These are phyloP conservation scores for Eptatretus burgeri DNA, from an alignment of 2,113 vertebrate genomes.

Conservation along the genomic window DNA sequence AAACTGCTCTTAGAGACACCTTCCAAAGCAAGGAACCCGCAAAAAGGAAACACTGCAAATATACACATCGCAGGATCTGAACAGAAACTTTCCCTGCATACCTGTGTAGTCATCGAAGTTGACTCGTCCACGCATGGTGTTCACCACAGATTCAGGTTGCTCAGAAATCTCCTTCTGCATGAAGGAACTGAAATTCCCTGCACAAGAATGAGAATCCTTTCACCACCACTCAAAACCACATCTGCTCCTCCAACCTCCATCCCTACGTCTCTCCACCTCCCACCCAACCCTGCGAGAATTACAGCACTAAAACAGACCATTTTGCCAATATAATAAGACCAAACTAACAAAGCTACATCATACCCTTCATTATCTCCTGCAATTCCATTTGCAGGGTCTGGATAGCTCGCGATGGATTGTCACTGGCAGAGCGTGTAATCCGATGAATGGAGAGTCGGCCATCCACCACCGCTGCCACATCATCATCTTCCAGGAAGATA, in stretches of 20 bases:
- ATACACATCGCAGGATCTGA: no score
- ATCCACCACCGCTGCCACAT: conserved; percentile 7
- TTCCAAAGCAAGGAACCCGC: no score
- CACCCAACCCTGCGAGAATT: background rate
- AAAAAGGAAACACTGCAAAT: no score
- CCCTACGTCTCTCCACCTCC: background rate
- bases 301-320: no score
- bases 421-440: conserved; percentile 5
- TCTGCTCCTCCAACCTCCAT: background rate
- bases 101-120: conserved; percentile 9
- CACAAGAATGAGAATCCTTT: conserved; percentile 8
- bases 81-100: background rate
- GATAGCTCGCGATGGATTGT: conserved; percentile 7
- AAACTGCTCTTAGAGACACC: no score
- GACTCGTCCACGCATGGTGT: conserved; percentile 10
- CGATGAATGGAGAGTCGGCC: conserved; percentile 9
- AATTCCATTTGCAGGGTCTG: conserved; percentile 9
- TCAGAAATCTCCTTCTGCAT: conserved; percentile 11
- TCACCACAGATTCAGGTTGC: conserved; percentile 9
- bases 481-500: conserved; percentile 10
- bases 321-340: no score
- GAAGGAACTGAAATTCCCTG: conserved; percentile 61
- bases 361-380: conserved; percentile 10
- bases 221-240: background rate
- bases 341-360: no score